Evolutionary conservation across 2,888 invertebrate species (phyloP), one percentile per base, ranked within the genome.

Genomic region (Parthenolecanium corni): DNA sequence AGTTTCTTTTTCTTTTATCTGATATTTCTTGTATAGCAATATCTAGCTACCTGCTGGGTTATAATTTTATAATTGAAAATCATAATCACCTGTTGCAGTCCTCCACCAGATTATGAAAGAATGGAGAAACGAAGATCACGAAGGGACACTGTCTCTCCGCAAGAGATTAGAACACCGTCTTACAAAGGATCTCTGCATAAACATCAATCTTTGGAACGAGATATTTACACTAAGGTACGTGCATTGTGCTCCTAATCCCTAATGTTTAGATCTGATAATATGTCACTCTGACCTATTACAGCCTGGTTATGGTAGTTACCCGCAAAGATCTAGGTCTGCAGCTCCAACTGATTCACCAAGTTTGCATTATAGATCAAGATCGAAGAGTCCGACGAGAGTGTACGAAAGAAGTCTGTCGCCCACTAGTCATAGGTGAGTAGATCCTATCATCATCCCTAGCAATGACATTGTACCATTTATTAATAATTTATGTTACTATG

Each of bases 281-380:
- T 9, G 31, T 4, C 4, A 31, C 4, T 31, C 9, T 31, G 9
- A 31, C 31, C 5, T 31, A 6, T 31, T 40, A 21, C 61, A 61
- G 61, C 25, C 49, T 31, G 38, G 61, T 23, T 61, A 61, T n/a
- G 65, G 66, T 36, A 66, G 65, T 42, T 62, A 78, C 67, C 76
- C 78, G 64, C 86, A 86, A 72, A 81, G 90, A 68, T 89, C 89
- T 71, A 89, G 89, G 76, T 90, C 90, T 64, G 90, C 90, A 64
- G 90, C 89, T 64, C 89, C 89, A 31, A 79, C 80, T 70, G 82
- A 81, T 69, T 79, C 80, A 36, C 78, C 80, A n/a, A 78, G 77
- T 68, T 73, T 78, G 66, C 80, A 79, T 71, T 72, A 74, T 64
- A 78, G 85, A 66, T 83, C 83, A 58, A 79, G 85, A 70, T 87